Conservation (phyloP, 2,797 vertebrate genomes). For the Tauraco hartlaubi region DNA sequence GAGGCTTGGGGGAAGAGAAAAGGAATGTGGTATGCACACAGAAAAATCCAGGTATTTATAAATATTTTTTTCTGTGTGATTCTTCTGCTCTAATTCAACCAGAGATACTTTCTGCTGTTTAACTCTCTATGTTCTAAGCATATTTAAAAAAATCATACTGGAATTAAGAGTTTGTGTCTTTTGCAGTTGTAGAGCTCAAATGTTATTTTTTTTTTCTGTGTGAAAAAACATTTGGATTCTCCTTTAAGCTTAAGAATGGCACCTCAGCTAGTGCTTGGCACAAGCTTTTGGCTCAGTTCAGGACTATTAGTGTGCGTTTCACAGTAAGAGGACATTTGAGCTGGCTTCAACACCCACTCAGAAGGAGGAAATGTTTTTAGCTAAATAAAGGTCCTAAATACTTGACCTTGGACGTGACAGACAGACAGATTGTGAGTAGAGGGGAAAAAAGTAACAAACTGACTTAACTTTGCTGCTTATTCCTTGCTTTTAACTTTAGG, state of each 20-base stretch:
- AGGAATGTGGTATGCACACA: accelerated
- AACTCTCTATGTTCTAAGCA: neutral
- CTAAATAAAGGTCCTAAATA: neutral
- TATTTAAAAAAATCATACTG: no score
- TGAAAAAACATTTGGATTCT: neutral
- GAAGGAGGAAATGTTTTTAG: neutral
- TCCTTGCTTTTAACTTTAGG: neutral
- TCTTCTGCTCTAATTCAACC: neutral
- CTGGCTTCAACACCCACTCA: neutral
- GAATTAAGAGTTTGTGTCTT: neutral
- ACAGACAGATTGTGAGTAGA: neutral
- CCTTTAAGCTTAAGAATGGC: neutral
- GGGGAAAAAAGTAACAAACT: neutral
- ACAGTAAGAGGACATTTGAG: neutral
- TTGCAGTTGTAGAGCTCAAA: neutral
- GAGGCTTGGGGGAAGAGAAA: neutral
- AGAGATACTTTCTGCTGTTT: neutral
- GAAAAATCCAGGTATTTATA: neutral
- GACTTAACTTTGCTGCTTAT: neutral
- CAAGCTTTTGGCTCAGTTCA: neutral
- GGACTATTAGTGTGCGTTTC: neutral
- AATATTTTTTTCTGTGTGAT: neutral
- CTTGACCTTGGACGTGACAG: neutral
- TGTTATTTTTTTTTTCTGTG: neutral
- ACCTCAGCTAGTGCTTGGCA: accelerated